Conservation (phyloP, 2,797 vertebrate genomes). For the Nannoperca australis region DNA sequence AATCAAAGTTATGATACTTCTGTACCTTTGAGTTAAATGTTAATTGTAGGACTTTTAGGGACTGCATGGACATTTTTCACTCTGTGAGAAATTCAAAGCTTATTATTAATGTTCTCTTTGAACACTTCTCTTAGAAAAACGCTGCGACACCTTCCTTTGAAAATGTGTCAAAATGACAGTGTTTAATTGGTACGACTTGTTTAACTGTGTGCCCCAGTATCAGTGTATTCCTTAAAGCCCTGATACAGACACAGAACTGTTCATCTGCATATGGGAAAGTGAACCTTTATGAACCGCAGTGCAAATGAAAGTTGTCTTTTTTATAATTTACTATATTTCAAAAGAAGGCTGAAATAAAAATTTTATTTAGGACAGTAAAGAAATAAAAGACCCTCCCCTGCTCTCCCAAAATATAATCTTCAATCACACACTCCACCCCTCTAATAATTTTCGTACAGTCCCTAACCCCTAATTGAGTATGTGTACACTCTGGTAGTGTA, state of each 20-base stretch:
- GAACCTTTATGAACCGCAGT: neutral
- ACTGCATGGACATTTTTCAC: neutral
- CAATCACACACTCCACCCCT: neutral
- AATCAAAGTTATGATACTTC: neutral
- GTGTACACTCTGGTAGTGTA: neutral
- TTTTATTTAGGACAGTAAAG: neutral
- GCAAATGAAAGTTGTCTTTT: neutral
- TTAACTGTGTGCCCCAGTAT: neutral
- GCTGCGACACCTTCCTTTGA: accelerated
- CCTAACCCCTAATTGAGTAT: neutral
- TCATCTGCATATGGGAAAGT: neutral
- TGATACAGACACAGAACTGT: neutral
- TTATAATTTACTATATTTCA: neutral
- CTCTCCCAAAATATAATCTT: neutral
- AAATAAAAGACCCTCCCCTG: neutral
- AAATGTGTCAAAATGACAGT: neutral
- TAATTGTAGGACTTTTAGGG: neutral
- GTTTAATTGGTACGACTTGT: neutral
- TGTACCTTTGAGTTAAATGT: neutral
- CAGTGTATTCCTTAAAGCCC: too few species aligned
- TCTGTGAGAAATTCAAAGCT: neutral
- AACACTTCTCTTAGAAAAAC: neutral
- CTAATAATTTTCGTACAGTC: neutral
- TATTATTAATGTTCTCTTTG: neutral
- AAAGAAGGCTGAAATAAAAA: neutral